Evolutionary conservation across 2,113 vertebrate species (phyloP), one percentile per base, ranked within the genome.

Genomic region (Pelecanoides urinatrix): DNA sequence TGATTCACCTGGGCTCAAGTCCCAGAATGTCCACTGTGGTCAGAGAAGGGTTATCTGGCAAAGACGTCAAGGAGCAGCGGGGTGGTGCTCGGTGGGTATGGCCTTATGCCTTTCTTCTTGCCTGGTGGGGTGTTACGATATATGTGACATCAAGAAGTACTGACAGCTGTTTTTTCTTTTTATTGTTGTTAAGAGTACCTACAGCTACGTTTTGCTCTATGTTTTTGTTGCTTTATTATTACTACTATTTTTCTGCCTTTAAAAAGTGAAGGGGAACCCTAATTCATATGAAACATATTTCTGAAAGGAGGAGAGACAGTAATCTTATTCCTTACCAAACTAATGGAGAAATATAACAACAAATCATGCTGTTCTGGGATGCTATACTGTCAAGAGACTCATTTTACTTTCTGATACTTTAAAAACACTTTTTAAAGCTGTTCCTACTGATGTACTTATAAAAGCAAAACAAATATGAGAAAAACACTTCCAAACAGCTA

Each of bases 301-400:
- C 56, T 94, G 86, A 83, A 74, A 72, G 45, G 16, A 89, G 11
- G 16, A 87, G 66, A 86, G 67, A 65, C 30, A 66, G 36, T 32
- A 80, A 56, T 67, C 17, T 32, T 88, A 38, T 70, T 94, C 21
- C 59, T 22, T 68, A 66, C 36, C 27, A 85, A 74, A 88, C 9
- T 67, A 53, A 80, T 77, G 67, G 27, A 47, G 83, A 92, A 86
- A 90, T 91, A 53, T 29, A 85, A 73, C 61, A 86, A 85, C 74
- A 96, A 94, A 95, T 88, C 78, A 73, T 66, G 36, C 53, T 78
- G 30, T 79, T 93, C 81, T 89, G 65, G 80, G 66, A 95, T n/a
- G 34, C 38, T 72, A 10, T 36, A 74, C 34, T 78, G 47, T 34
- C 89, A 78, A 45, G 68, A 93, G 71, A 94, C 26, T 25, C 8